Percentiles rank a stretch among this genome's conserved stretches.
These are phyloP conservation scores for Geophilus truncorum DNA, from an alignment of 2,888 invertebrate species.

Conservation along the genomic window DNA sequence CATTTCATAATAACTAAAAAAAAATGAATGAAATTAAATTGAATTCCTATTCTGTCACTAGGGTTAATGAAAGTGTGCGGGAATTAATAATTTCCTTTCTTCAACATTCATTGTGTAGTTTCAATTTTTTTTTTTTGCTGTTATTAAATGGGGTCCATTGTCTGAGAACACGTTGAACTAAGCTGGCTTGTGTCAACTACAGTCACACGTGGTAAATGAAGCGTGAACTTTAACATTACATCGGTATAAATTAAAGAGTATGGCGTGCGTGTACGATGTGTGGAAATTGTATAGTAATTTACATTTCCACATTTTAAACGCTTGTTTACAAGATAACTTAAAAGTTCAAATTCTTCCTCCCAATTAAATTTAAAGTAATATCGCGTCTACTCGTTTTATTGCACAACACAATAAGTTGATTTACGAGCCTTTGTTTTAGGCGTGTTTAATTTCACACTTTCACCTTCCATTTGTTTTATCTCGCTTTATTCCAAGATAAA, in stretches of 20 bases:
- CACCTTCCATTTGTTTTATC: background rate
- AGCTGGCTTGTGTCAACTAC: background rate
- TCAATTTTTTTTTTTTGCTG: background rate
- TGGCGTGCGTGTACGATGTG: no score
- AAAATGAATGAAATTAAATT: background rate
- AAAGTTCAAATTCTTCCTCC: background rate
- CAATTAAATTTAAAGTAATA: background rate
- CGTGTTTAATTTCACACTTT: background rate
- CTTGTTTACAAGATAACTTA: no score
- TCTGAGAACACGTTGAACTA: background rate
- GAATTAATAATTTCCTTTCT: background rate
- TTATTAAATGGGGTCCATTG: background rate
- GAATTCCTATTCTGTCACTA: background rate
- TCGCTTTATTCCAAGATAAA: background rate
- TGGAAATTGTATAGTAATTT: no score
- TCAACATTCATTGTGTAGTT: background rate
- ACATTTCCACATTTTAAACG: no score
- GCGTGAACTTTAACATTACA: background rate
- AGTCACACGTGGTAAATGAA: conserved; percentile 6
- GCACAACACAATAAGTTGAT: background rate
- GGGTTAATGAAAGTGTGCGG: background rate
- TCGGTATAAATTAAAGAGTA: no score
- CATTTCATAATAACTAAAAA: background rate
- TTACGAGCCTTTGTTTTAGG: background rate
- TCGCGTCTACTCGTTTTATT: background rate